Base-by-base conservation (phyloP, 1,140 invertebrate species). In the Leptopilina boulardi region DNA sequence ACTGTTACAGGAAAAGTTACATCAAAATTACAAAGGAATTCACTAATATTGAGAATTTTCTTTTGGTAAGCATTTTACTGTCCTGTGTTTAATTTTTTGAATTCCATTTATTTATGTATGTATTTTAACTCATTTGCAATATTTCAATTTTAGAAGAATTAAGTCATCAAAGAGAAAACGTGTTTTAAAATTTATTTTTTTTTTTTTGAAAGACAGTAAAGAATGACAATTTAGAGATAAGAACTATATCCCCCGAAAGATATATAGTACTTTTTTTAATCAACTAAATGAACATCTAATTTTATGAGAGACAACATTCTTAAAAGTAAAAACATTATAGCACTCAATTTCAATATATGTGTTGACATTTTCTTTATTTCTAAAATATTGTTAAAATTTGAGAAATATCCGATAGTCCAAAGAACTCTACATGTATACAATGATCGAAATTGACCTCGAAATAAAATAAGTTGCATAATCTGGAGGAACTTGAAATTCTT, bases 351-450 rank as follows among this genome's bases (percentile, higher is more conserved):
- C 56, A 19, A 59, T 26, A 21, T 9, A 0, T 26, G 26, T 11
- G 3, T 13, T 5, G n/a, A n/a, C n/a, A n/a, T 4, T 23, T 59
- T 11, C 8, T 26, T 66, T 34, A n/a, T 15, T 66, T 8, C 15
- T 30, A 30, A 30, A 34, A 34, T 30, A n/a, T 15, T 15, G 21
- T 30, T 15, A 34, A 34, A 34, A 34, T n/a, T n/a, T n/a, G n/a
- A n/a, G n/a, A n/a, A n/a, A n/a, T n/a, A 41, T 56, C 56, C 56
- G 73, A 75, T 75, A 18, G 70, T 56, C 73, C 54, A 66, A 66
- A 75, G 73, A 47, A 56, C n/a, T n/a, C n/a, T n/a, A n/a, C n/a
- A n/a, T n/a, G n/a, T 41, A 42, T 38, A 38, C 8, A 70, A 38
- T 44, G 23, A 21, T 34, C 2, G 54, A 75, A 66, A 56, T 59